phyloP scores from a whole-genome alignment of 2,113 vertebrate species.

The Phalacrocorax carbo region DNA sequence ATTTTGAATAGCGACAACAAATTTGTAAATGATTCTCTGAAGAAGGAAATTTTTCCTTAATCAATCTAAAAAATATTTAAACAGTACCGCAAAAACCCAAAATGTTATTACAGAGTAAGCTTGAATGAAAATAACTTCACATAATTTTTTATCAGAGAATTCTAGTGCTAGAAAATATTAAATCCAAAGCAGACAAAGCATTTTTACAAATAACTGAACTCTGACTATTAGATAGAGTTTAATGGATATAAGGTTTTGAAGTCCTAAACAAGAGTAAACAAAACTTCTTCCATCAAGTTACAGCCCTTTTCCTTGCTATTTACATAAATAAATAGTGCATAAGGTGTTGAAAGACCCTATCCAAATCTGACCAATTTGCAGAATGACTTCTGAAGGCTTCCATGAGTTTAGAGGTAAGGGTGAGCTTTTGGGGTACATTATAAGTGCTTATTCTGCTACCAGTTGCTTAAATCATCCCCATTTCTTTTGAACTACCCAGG shows the following conservation, averaged over 20 bases:
- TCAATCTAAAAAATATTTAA: neutral
- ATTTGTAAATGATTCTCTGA: neutral
- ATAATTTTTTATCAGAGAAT: neutral
- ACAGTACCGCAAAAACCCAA: neutral
- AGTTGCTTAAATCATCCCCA: neutral
- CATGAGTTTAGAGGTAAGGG: neutral
- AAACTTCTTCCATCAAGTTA: neutral
- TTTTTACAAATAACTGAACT: neutral
- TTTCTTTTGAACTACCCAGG: neutral
- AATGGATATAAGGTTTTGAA: neutral
- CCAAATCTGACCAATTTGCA: neutral
- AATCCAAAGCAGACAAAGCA: neutral
- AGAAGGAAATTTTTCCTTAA: neutral
- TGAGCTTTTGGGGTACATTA: neutral
- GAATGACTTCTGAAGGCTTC: neutral
- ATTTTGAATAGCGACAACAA: neutral
- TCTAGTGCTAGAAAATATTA: neutral
- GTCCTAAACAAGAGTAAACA: neutral
- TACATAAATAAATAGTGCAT: neutral
- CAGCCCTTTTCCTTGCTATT: neutral
- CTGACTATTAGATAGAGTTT: neutral
- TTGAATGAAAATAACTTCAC: neutral
- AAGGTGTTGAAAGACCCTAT: neutral
- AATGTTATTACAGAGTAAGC: neutral
- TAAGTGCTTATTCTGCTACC: neutral